A percentile compares a stretch with the other conserved stretches of the same genome.
phyloP scores from a whole-genome alignment of 2,797 vertebrate species.

The Cygnus olor region DNA sequence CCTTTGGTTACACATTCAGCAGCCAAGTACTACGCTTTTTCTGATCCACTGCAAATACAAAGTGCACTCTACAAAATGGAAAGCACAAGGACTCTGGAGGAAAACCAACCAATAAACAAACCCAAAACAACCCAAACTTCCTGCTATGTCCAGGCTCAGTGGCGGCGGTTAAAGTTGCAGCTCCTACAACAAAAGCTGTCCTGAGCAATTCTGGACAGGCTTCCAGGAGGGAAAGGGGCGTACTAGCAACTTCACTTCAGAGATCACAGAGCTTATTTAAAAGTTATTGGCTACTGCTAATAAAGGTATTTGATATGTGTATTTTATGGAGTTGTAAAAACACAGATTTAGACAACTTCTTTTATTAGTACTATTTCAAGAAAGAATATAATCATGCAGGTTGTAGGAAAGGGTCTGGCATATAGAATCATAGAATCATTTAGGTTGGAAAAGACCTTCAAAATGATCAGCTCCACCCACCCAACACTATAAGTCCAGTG shows the following conservation, averaged over 20 bases:
- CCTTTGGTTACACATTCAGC: neutral
- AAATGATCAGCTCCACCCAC: neutral
- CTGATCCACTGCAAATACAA: neutral
- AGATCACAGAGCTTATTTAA: neutral
- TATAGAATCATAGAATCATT: neutral
- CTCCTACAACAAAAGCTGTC: neutral
- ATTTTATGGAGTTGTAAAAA: neutral
- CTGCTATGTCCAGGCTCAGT: neutral
- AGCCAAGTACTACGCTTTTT: neutral
- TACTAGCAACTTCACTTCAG: neutral
- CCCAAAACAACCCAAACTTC: neutral
- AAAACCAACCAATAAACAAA: neutral
- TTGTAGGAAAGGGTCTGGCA: neutral
- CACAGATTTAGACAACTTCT: neutral
- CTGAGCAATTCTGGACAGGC: neutral
- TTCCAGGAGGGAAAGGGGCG: neutral
- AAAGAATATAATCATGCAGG: neutral
- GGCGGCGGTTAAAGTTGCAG: neutral
- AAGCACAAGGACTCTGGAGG: neutral
- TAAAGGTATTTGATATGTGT: neutral
- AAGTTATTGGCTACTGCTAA: neutral
- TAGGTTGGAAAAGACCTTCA: neutral
- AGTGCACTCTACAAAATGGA: neutral
- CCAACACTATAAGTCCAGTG: neutral
- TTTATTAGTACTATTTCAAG: neutral